Percentiles rank a stretch among this genome's conserved stretches.
Evolutionary conservation across 2,797 vertebrate genomes (phyloP).

Genomic region (Phalanger gymnotis): DNA sequence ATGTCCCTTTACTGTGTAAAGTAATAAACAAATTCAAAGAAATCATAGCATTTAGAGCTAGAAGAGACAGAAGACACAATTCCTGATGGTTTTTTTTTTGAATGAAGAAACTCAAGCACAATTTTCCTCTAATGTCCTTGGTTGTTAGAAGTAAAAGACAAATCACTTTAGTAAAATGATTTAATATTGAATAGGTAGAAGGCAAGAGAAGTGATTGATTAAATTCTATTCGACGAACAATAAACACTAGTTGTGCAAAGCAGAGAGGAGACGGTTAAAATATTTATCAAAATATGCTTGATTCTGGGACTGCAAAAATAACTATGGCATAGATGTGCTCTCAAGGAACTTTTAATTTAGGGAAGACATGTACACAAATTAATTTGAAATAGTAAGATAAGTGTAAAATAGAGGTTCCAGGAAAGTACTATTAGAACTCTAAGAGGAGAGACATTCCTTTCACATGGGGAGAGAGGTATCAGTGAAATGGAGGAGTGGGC

Average conservation of each 20-base stretch:
- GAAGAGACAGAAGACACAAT: neutral
- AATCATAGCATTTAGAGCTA: neutral
- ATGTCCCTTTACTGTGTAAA: neutral
- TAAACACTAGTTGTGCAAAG: neutral
- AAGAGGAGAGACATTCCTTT: neutral
- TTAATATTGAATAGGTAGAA: neutral
- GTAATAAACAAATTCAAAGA: neutral
- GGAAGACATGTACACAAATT: neutral
- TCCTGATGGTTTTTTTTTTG: neutral
- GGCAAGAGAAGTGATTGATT: neutral
- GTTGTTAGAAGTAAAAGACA: neutral
- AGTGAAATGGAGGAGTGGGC: neutral
- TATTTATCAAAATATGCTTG: neutral
- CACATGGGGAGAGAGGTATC: neutral
- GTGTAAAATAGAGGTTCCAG: neutral
- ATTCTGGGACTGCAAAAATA: neutral
- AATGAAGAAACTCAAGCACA: neutral
- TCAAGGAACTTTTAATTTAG: neutral
- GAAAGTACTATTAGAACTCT: neutral
- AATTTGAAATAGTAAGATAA: neutral
- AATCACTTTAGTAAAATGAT: neutral
- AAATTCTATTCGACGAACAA: neutral
- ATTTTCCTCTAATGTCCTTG: neutral
- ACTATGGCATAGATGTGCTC: neutral
- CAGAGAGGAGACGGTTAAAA: neutral